Conservation (phyloP, 2,888 invertebrate species). For the Brachynemurus nebulosus region DNA sequence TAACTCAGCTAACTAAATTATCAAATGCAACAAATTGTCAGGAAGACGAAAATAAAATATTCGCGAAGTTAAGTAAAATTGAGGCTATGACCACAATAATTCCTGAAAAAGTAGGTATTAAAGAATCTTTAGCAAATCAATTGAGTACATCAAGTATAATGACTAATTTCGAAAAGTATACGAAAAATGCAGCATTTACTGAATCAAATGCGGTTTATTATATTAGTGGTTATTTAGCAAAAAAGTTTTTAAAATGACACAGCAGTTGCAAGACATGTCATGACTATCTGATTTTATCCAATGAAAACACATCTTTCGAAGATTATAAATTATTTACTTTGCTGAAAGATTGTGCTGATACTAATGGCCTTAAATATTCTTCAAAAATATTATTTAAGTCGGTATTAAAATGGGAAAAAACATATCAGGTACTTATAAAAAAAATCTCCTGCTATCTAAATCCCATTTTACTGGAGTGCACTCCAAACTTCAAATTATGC, state of each 20-base stretch:
- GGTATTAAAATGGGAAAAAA: not conserved
- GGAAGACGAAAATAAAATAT: not conserved
- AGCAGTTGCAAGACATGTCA: not conserved
- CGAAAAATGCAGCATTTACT: not conserved
- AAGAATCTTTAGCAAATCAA: not conserved
- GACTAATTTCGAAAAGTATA: not conserved
- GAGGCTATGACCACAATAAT: not conserved
- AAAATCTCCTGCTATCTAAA: not conserved
- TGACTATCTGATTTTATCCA: not conserved
- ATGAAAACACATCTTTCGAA: not conserved
- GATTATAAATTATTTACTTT: not conserved
- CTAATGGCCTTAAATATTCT: not conserved
- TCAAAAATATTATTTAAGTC: slow-evolving; percentile 1
- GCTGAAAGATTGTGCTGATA: slow-evolving; percentile 1
- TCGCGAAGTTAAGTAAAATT: not conserved
- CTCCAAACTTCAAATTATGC: not conserved
- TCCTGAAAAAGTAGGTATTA: not conserved
- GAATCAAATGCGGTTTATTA: slow-evolving; percentile 1
- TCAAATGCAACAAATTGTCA: not conserved
- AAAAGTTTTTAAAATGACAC: not conserved
- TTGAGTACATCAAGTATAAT: not conserved
- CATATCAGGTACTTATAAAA: not conserved
- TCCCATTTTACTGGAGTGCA: not conserved
- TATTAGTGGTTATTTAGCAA: slow-evolving; percentile 1
- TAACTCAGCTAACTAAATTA: slow-evolving; percentile 1